Conservation (phyloP, 1,140 invertebrate species). For the Cotesia glomerata region DNA sequence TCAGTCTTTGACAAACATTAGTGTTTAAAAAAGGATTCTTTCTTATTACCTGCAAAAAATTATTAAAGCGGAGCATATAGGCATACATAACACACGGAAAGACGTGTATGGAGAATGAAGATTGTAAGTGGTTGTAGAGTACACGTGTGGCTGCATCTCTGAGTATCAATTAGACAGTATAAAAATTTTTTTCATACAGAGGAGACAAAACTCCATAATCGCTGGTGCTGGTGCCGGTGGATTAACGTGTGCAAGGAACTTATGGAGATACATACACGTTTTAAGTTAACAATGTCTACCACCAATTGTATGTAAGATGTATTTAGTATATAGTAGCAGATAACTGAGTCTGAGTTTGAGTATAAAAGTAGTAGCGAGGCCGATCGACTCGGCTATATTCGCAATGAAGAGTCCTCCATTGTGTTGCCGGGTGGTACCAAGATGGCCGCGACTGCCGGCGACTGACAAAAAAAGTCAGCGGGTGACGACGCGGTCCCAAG, state of each 20-base stretch:
- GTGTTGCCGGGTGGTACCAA: conserved; percentile 43
- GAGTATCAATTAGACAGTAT: conserved; percentile 48
- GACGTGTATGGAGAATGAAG: conserved; percentile 40
- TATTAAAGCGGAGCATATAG: not conserved
- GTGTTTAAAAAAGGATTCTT: conserved; percentile 15
- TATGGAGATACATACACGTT: not conserved
- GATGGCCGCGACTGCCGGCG: conserved; percentile 42
- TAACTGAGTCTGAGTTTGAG: not conserved
- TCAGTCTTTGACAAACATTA: not conserved
- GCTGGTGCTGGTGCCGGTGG: not conserved
- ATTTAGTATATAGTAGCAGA: no score
- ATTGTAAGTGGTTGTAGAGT: conserved; percentile 39
- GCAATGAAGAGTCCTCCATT: conserved; percentile 40
- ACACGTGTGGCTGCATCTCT: conserved; percentile 45
- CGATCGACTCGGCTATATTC: not conserved
- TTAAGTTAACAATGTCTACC: no score
- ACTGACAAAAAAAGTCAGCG: conserved; percentile 36
- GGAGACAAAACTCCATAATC: not conserved
- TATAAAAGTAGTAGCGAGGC: not conserved
- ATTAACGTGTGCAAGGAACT: not conserved
- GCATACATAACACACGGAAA: not conserved
- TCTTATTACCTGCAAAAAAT: conserved; percentile 34
- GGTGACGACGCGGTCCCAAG: conserved; percentile 30
- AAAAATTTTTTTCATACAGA: conserved; percentile 36
- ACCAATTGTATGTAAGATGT: not conserved